These are phyloP conservation scores for Oligia latruncula DNA, from an alignment of 2,888 invertebrate genomes.

Conservation along the genomic window DNA sequence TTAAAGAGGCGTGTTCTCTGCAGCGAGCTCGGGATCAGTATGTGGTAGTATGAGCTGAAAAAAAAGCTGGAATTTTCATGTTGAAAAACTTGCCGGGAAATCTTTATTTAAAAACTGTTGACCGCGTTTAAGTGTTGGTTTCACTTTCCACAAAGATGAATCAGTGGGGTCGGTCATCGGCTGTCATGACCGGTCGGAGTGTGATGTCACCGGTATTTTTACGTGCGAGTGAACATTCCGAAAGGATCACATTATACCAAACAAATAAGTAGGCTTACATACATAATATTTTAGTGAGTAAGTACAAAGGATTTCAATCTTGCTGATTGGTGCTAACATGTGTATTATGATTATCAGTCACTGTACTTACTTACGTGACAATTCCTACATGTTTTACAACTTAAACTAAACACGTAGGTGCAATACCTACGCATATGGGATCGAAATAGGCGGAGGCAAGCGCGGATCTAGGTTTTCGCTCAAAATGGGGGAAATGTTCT, in stretches of 20 bases:
- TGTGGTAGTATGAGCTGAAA: conserved; percentile 10
- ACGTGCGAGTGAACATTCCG: conserved; percentile 38
- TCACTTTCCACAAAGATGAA: conserved; percentile 45
- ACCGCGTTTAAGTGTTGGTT: conserved; percentile 26
- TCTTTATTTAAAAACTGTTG: conserved; percentile 8
- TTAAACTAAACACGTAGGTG: not conserved
- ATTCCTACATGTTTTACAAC: not conserved
- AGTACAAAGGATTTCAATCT: conserved; percentile 26
- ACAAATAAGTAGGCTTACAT: conserved; percentile 33
- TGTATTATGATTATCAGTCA: conserved; percentile 14
- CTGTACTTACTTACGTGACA: not conserved
- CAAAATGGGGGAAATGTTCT: not conserved
- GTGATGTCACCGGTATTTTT: conserved; percentile 56
- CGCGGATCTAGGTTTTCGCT: not conserved
- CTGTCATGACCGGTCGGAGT: conserved; percentile 41
- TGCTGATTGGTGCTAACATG: conserved; percentile 17
- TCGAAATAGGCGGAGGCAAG: not conserved
- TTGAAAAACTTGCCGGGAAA: not conserved
- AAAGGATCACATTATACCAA: conserved; percentile 18
- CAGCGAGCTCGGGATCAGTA: conserved; percentile 18
- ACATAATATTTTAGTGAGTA: conserved; percentile 27
- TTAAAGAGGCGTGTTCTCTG: conserved; percentile 21
- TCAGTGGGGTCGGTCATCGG: conserved; percentile 45
- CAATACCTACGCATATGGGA: not conserved
- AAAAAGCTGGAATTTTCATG: conserved; percentile 1